Evolutionary conservation across 2,888 invertebrate species (phyloP).

Genomic region (Dicyrtomina minuta): DNA sequence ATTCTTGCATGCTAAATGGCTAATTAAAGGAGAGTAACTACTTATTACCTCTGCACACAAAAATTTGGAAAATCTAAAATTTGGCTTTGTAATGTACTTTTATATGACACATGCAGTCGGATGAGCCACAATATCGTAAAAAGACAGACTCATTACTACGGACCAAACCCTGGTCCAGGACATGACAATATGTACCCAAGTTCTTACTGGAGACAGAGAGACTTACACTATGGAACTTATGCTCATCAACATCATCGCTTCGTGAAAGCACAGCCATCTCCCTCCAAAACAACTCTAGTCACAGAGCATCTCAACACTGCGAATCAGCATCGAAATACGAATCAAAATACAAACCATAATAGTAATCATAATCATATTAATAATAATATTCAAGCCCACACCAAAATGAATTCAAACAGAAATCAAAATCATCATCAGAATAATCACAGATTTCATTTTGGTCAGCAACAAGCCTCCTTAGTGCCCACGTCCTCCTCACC

Average conservation of each 20-base stretch:
- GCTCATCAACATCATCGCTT: slow-evolving; percentile 12
- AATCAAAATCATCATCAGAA: background rate
- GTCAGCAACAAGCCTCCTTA: too few species aligned
- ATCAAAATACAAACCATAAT: background rate
- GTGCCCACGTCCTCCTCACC: too few species aligned
- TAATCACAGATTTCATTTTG: slow-evolving; percentile 1
- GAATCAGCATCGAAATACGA: background rate
- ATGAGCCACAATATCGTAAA: too few species aligned
- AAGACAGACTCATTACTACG: slow-evolving; percentile 13
- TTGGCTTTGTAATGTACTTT: too few species aligned
- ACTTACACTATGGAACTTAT: slow-evolving; percentile 1
- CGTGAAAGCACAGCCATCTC: background rate
- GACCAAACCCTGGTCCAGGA: slow-evolving; percentile 25
- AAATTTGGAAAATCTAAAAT: too few species aligned
- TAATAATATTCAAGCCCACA: too few species aligned
- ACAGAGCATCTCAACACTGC: background rate
- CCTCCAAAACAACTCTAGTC: background rate
- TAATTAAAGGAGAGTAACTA: too few species aligned
- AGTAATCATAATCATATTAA: too few species aligned
- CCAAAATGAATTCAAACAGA: too few species aligned
- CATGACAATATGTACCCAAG: slow-evolving; percentile 34
- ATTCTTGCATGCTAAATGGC: too few species aligned
- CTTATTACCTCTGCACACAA: too few species aligned
- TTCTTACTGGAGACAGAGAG: slow-evolving; percentile 31
- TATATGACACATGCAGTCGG: too few species aligned